Conservation (phyloP, 2,113 vertebrate species). For the Epinephelus moara region DNA sequence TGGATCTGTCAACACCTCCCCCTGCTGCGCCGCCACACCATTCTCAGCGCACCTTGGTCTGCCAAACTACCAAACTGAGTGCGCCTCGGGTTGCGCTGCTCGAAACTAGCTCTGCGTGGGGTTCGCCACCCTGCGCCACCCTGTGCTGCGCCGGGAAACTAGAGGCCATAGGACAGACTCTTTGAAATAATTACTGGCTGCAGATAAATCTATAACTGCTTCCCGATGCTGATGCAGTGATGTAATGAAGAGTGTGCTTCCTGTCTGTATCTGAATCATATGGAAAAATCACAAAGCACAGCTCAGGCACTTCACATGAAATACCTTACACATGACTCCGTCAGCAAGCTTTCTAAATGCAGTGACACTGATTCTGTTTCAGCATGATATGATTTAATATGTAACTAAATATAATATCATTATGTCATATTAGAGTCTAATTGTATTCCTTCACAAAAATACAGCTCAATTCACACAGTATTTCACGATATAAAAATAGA, state of each 20-base stretch:
- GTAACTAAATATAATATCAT: background rate
- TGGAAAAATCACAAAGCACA: background rate
- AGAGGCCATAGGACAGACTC: background rate
- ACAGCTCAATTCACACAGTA: background rate
- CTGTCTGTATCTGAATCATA: constrained; percentile 21
- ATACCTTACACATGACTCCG: constrained; percentile 16
- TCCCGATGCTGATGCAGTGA: constrained; percentile 31
- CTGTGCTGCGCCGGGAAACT: too few species aligned
- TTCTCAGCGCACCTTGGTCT: too few species aligned
- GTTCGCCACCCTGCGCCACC: too few species aligned
- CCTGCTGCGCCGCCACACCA: too few species aligned
- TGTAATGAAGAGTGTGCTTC: background rate
- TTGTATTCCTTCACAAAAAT: background rate
- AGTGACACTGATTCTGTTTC: constrained; percentile 10
- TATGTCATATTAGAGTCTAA: background rate
- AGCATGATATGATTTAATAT: background rate
- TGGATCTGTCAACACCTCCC: too few species aligned
- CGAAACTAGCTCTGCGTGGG: too few species aligned
- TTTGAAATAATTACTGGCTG: background rate
- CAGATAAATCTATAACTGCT: constrained; percentile 17
- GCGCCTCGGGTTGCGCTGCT: too few species aligned
- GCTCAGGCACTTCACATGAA: background rate
- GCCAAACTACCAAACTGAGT: too few species aligned
- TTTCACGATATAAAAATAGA: background rate
- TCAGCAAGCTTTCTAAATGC: constrained; percentile 2